Conservation (phyloP, 2,888 invertebrate species). For the Deroplatys truncata region DNA sequence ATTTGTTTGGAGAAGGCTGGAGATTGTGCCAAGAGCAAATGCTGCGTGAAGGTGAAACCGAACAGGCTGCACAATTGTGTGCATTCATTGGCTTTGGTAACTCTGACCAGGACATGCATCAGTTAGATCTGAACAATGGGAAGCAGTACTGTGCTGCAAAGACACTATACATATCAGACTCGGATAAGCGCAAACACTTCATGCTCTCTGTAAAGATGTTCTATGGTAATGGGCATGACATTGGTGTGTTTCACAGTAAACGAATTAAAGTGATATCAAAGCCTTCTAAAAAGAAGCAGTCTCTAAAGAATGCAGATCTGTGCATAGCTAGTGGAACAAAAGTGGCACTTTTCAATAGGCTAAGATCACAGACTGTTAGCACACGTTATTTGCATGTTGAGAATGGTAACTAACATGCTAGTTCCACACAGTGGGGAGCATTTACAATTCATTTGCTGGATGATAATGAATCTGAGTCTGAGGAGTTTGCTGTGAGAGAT, state of each 20-base stretch:
- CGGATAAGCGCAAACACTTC: conserved; percentile 98
- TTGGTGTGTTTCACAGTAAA: conserved; percentile 97
- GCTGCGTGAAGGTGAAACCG: conserved; percentile 82
- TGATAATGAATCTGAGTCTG: conserved; percentile 96
- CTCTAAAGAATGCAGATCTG: conserved; percentile 96
- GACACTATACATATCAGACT: conserved; percentile 97
- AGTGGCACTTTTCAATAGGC: conserved; percentile 95
- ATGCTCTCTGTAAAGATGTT: conserved; percentile 99
- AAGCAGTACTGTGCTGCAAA: conserved; percentile 99
- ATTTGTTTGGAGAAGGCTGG: conserved; percentile 98
- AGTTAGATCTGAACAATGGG: conserved; percentile 91
- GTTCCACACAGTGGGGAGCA: conserved; percentile 99
- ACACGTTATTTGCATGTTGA: conserved; percentile 98
- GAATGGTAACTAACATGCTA: conserved; percentile 98
- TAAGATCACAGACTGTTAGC: conserved; percentile 98
- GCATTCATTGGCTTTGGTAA: conserved; percentile 99
- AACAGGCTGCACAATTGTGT: conserved; percentile 90
- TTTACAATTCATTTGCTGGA: conserved; percentile 97
- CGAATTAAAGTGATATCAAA: conserved; percentile 99
- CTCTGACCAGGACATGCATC: conserved; percentile 98
- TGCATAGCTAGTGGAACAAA: conserved; percentile 99
- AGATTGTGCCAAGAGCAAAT: conserved; percentile 90
- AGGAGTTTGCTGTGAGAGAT: conserved; percentile 89
- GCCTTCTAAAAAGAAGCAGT: conserved; percentile 99
- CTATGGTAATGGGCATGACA: conserved; percentile 96